A percentile compares a stretch with the other conserved stretches of the same genome.
Evolutionary conservation across 2,888 invertebrate genomes (phyloP).

Genomic region (Rhopalosiphum nymphaeae): DNA sequence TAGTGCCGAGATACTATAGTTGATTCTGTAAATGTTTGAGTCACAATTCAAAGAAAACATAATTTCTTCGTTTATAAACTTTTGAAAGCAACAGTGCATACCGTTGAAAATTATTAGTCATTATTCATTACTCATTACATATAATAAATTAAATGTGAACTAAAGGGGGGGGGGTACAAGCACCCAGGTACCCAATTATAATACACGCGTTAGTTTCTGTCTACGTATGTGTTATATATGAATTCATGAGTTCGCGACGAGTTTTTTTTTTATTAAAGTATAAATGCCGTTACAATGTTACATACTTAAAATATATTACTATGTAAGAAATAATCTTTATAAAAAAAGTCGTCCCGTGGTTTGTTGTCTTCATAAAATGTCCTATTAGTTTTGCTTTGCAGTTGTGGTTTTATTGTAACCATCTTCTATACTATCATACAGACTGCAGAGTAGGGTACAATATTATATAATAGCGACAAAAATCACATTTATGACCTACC

Average conservation of each 20-base stretch:
- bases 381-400: not conserved
- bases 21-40: not conserved
- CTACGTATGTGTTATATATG: not conserved
- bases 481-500: not conserved
- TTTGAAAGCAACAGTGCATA: not conserved
- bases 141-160: not conserved
- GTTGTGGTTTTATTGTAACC: not conserved
- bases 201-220: not conserved
- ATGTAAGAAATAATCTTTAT: not conserved
- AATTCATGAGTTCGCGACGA: not conserved
- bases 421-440: not conserved
- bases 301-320: not conserved
- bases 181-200: not conserved
- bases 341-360: not conserved
- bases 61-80: not conserved
- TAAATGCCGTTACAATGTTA: no score
- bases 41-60: not conserved
- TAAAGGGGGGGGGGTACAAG: not conserved
- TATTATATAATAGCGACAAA: not conserved
- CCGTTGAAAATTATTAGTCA: not conserved
- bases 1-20: not conserved
- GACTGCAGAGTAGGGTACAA: not conserved
- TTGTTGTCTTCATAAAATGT: not conserved
- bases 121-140: not conserved
- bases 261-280: not conserved